Evolutionary conservation across 2,113 vertebrate species (phyloP).

Genomic region (Phasianus colchicus): DNA sequence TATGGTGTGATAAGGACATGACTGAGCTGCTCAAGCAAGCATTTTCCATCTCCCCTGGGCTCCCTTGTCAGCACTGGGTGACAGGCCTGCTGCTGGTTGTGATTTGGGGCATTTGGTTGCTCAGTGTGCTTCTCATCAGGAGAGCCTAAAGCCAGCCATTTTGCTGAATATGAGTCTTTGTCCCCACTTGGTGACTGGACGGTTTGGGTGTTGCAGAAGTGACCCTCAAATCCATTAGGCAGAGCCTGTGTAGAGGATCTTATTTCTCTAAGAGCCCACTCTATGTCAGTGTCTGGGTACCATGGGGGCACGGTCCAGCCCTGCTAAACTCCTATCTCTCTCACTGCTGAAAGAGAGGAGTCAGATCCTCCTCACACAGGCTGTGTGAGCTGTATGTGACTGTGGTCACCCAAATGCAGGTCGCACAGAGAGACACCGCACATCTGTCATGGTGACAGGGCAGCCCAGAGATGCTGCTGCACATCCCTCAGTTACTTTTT

Average conservation of each 20-base stretch:
- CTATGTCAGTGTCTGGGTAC: neutral
- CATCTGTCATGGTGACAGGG: neutral
- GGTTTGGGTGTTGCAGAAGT: neutral
- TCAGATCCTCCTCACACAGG: neutral
- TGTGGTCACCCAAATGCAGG: neutral
- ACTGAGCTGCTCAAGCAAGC: neutral
- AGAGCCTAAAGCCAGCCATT: neutral
- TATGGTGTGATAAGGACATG: neutral
- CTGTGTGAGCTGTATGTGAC: neutral
- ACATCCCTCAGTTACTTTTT: neutral
- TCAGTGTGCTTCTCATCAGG: neutral
- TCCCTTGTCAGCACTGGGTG: neutral
- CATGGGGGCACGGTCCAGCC: neutral
- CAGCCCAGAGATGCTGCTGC: neutral
- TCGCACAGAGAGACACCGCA: neutral
- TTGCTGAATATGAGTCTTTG: neutral
- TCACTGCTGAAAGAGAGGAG: neutral
- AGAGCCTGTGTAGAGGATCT: neutral
- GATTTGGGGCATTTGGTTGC: neutral
- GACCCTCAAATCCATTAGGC: neutral
- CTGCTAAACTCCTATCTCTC: neutral
- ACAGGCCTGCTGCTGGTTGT: neutral
- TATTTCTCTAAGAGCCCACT: neutral
- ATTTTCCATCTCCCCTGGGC: fast-evolving
- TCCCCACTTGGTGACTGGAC: neutral